Evolutionary conservation across 2,888 invertebrate species (phyloP).

Genomic region (Melangyna quadrimaculata): DNA sequence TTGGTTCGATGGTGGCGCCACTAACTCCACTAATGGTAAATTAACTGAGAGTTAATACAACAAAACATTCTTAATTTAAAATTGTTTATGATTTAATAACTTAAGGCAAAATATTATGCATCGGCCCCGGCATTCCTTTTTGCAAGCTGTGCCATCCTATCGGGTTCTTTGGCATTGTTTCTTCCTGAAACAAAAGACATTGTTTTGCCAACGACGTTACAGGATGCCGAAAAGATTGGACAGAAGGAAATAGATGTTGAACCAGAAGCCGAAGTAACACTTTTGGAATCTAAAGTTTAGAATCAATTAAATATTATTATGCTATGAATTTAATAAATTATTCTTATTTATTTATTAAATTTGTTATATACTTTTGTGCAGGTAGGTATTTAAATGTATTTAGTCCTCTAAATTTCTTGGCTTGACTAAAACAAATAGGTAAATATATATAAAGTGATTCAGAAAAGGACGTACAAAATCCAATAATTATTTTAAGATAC

Average conservation of each 20-base stretch:
- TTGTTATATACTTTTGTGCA: no score
- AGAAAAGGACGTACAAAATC: no score
- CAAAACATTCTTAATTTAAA: not conserved
- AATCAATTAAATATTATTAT: not conserved
- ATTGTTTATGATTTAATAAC: not conserved
- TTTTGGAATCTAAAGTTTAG: slow-evolving; percentile 17
- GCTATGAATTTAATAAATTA: no score
- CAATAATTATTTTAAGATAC: no score
- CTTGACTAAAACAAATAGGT: no score
- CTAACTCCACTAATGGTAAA: slow-evolving; percentile 80
- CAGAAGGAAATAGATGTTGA: not conserved
- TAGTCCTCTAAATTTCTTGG: no score
- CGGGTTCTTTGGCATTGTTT: slow-evolving; percentile 83
- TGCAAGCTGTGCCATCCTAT: slow-evolving; percentile 83
- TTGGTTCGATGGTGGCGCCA: slow-evolving; percentile 87
- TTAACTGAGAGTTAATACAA: not conserved
- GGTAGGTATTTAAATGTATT: no score
- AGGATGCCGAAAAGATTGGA: slow-evolving; percentile 82
- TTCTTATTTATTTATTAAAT: not conserved
- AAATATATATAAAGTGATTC: no score
- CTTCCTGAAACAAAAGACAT: slow-evolving; percentile 85
- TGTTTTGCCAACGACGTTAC: slow-evolving; percentile 84
- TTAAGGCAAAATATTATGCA: slow-evolving; percentile 80
- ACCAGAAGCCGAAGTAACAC: not conserved
- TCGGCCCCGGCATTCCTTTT: slow-evolving; percentile 83